These are phyloP conservation scores for Bubo bubo DNA, from an alignment of 2,113 vertebrate genomes.

Conservation along the genomic window DNA sequence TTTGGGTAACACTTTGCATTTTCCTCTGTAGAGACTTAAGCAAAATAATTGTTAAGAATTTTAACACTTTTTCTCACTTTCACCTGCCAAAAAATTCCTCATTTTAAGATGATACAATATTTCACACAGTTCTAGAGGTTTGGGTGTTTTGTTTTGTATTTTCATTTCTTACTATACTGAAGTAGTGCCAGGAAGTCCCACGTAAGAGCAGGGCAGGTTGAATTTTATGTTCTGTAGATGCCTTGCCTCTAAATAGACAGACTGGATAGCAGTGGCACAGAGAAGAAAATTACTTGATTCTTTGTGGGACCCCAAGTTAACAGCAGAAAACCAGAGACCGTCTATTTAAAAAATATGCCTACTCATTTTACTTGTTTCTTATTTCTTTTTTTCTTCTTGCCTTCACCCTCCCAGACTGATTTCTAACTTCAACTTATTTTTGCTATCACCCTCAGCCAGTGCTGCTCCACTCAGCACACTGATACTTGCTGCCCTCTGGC, in stretches of 20 bases:
- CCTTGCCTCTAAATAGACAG: neutral
- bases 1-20: neutral
- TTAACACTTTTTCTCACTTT: neutral
- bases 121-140: neutral
- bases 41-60: neutral
- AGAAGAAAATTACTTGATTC: neutral
- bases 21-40: neutral
- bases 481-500: neutral
- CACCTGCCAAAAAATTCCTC: neutral
- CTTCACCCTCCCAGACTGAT: neutral
- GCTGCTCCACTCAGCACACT: neutral
- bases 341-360: neutral
- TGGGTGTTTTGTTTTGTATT: neutral
- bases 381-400: neutral
- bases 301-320: neutral
- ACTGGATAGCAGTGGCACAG: neutral
- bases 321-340: neutral
- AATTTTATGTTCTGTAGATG: neutral
- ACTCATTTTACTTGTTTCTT: neutral
- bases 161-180: neutral
- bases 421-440: neutral
- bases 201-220: neutral
- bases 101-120: neutral
- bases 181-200: neutral
- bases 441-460: neutral